phyloP scores from a whole-genome alignment of 2,797 vertebrate species.

The Amphiprion clarkii region DNA sequence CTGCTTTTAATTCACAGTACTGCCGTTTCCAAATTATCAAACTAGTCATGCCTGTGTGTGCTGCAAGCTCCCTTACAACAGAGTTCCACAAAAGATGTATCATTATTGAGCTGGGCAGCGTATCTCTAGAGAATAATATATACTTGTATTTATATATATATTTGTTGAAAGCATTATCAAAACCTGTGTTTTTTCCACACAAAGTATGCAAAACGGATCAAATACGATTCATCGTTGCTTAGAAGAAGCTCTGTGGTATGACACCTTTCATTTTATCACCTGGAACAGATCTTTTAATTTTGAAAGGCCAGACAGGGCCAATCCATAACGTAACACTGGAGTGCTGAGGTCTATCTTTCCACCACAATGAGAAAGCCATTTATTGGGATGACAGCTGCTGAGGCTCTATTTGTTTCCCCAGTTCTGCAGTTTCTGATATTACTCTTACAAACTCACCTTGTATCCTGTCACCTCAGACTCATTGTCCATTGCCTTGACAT shows the following conservation, averaged over 20 bases:
- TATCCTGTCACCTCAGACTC: constrained; percentile 93
- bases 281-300: constrained; percentile 80
- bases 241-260: constrained; percentile 23
- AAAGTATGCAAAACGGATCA: constrained; percentile 51
- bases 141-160: neutral
- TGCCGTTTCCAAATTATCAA: constrained; percentile 33
- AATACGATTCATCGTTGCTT: constrained; percentile 33
- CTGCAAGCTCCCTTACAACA: constrained; percentile 7
- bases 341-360: constrained; percentile 69
- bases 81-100: constrained; percentile 29
- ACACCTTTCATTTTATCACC: constrained; percentile 72
- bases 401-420: constrained; percentile 66
- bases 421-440: constrained; percentile 50
- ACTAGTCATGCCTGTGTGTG: neutral
- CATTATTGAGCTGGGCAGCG: constrained; percentile 40
- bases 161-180: constrained; percentile 40
- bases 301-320: constrained; percentile 73
- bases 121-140: constrained; percentile 21
- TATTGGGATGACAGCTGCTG: constrained; percentile 68
- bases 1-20: constrained; percentile 16
- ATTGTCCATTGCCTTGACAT: constrained; percentile 91
- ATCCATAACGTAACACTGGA: constrained; percentile 72
- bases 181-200: neutral
- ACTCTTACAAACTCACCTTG: constrained; percentile 86
- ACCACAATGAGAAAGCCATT: constrained; percentile 67